Percentiles rank a stretch among this genome's conserved stretches.
These are phyloP conservation scores for Abrostola triplasia DNA, from an alignment of 2,888 invertebrate species.

Conservation along the genomic window DNA sequence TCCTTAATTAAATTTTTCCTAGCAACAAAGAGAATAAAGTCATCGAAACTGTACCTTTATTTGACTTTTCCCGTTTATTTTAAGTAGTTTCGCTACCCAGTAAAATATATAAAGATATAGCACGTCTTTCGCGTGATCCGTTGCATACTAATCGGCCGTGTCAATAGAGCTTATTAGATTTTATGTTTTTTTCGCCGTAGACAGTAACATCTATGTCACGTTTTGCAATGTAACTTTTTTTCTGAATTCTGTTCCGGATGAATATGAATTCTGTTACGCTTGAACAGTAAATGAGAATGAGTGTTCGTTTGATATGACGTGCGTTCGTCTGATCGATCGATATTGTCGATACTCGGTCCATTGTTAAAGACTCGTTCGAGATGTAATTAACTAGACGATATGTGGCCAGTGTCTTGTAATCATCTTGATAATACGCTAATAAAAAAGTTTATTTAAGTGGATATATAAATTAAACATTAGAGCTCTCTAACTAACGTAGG, in stretches of 20 bases:
- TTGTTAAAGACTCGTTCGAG: conserved; percentile 23
- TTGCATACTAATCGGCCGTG: conserved; percentile 58
- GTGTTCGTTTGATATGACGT: conserved; percentile 36
- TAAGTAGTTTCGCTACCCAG: conserved; percentile 34
- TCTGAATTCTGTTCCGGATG: conserved; percentile 24
- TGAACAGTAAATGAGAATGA: conserved; percentile 37
- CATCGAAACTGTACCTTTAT: conserved; percentile 6
- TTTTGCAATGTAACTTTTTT: conserved; percentile 26
- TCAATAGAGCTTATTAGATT: conserved; percentile 61
- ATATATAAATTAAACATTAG: conserved; percentile 15
- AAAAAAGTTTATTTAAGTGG: conserved; percentile 18
- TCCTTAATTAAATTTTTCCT: conserved; percentile 20
- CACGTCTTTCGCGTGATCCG: conserved; percentile 49
- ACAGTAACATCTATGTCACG: conserved; percentile 46
- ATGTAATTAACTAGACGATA: conserved; percentile 30
- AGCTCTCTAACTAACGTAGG: no score
- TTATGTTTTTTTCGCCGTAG: conserved; percentile 39
- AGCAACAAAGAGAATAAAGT: conserved; percentile 12
- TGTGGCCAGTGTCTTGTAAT: conserved; percentile 10
- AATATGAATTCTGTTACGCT: conserved; percentile 27
- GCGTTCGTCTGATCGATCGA: conserved; percentile 26
- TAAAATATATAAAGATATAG: conserved; percentile 43
- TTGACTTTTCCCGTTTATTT: conserved; percentile 24
- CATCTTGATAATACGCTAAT: conserved; percentile 5
- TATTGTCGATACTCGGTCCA: conserved; percentile 24